These are phyloP conservation scores for Amphiprion ocellaris DNA, from an alignment of 2,113 vertebrate species.

Conservation along the genomic window DNA sequence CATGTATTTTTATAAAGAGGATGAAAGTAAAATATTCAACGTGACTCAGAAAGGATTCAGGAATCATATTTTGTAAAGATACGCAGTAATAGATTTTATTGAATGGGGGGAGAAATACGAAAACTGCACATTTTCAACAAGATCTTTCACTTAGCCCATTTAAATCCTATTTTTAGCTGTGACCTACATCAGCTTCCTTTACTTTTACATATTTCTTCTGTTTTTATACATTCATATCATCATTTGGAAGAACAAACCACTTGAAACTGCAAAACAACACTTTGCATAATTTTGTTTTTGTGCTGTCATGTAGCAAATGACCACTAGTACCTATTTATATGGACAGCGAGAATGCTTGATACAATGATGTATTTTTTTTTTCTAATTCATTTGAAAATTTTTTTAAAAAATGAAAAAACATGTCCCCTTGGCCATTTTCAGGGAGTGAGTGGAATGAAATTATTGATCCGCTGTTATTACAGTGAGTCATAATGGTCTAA, in stretches of 20 bases:
- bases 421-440: constrained; percentile 1
- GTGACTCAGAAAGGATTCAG: background rate
- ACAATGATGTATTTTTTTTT: background rate
- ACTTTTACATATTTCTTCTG: background rate
- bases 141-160: too few species aligned
- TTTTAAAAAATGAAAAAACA: background rate
- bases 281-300: constrained; percentile 6
- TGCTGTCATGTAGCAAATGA: background rate
- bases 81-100: too few species aligned
- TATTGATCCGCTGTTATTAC: constrained; percentile 34
- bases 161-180: background rate
- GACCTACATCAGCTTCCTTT: constrained; percentile 1
- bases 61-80: background rate
- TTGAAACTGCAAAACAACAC: background rate
- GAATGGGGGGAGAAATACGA: too few species aligned
- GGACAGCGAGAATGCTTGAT: background rate
- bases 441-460: background rate
- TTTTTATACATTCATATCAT: background rate
- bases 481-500: constrained; percentile 14
- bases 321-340: background rate
- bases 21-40: background rate
- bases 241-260: background rate
- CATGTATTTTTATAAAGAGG: background rate
- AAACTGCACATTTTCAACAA: too few species aligned
- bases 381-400: constrained; percentile 8